phyloP scores from a whole-genome alignment of 2,888 invertebrate genomes.

The Machimus rusticus region DNA sequence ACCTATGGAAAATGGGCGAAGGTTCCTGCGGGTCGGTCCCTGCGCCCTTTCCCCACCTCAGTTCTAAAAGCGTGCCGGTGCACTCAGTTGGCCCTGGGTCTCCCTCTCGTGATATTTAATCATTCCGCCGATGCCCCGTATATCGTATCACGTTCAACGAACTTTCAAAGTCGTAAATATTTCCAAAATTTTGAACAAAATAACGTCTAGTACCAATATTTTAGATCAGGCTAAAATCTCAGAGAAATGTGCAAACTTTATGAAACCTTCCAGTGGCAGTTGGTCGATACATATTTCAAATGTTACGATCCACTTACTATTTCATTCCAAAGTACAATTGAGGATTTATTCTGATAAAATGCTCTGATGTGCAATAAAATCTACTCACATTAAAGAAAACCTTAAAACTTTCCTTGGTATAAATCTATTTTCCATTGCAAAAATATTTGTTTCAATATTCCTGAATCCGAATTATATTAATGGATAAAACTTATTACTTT shows the following conservation, averaged over 20 bases:
- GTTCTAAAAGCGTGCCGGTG: neutral
- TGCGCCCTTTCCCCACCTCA: neutral
- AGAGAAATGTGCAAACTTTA: neutral
- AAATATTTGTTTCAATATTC: no score
- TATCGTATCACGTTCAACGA: neutral
- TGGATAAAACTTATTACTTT: no score
- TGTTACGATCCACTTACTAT: neutral
- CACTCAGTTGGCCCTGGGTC: neutral
- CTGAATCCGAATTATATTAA: no score
- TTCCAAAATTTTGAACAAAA: neutral
- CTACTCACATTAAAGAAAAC: no score
- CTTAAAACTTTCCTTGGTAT: no score
- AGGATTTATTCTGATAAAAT: neutral
- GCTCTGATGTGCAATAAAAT: no score
- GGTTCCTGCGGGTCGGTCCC: neutral
- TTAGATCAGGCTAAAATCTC: neutral
- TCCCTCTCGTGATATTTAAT: constrained; percentile 7
- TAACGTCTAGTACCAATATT: neutral
- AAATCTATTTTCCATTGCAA: no score
- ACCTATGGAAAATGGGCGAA: neutral
- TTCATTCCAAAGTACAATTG: neutral
- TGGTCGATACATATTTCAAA: neutral
- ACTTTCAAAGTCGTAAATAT: neutral
- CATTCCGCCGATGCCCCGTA: constrained; percentile 2
- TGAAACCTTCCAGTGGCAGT: neutral